Conservation (phyloP, 2,113 vertebrate genomes). For the Varanus komodoensis region DNA sequence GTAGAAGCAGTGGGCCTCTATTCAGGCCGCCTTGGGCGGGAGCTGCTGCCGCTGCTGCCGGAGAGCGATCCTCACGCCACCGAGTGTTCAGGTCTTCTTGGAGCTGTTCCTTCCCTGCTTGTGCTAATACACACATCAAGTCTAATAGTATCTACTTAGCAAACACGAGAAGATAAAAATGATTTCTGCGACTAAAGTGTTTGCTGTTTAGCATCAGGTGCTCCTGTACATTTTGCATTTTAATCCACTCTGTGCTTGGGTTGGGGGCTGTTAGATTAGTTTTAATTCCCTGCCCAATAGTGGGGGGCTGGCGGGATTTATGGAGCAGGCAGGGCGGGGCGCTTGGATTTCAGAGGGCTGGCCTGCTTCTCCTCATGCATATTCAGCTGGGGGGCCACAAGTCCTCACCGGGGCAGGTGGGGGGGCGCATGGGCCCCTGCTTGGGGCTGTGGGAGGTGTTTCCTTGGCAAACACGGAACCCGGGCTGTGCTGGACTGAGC, state of each 20-base stretch:
- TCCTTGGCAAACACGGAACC: slow-evolving; percentile 66
- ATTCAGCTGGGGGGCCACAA: slow-evolving; percentile 72
- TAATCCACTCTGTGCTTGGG: slow-evolving; percentile 85
- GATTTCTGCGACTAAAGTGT: slow-evolving; percentile 85
- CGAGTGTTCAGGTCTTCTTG: slow-evolving; percentile 75
- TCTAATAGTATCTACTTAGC: slow-evolving; percentile 85
- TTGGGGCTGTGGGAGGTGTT: slow-evolving; percentile 59
- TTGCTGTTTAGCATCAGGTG: slow-evolving; percentile 85
- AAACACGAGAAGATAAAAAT: slow-evolving; percentile 87
- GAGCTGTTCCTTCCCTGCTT: slow-evolving; percentile 74
- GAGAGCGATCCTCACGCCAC: slow-evolving; percentile 44
- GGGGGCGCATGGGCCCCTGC: too few species aligned
- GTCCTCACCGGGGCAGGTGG: too few species aligned
- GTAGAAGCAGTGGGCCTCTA: too few species aligned
- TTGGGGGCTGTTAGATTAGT: slow-evolving; percentile 87
- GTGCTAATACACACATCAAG: slow-evolving; percentile 83
- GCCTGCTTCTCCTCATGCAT: slow-evolving; percentile 78
- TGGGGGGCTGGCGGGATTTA: slow-evolving; percentile 84
- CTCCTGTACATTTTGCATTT: slow-evolving; percentile 81
- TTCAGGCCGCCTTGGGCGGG: too few species aligned
- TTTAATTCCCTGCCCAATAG: slow-evolving; percentile 88
- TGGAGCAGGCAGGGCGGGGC: slow-evolving; percentile 82
- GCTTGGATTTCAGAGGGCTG: slow-evolving; percentile 84
- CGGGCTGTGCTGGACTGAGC: slow-evolving; percentile 57
- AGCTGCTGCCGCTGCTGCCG: slow-evolving; percentile 37